These are phyloP conservation scores for Mormyrops attenuatus DNA, from an alignment of 2,797 vertebrate genomes.

Conservation along the genomic window DNA sequence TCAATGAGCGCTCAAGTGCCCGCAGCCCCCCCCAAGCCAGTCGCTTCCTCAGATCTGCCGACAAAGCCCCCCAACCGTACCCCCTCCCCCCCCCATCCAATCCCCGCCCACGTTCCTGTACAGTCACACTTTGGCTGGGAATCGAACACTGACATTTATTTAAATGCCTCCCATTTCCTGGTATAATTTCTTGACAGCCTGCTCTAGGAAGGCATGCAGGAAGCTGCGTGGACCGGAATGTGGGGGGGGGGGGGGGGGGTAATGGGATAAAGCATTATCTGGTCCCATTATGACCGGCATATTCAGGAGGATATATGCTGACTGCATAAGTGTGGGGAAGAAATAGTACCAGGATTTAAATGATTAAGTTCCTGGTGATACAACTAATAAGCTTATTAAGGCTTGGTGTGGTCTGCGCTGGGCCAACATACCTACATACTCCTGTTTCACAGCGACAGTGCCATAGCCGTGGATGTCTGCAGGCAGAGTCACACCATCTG, in stretches of 20 bases:
- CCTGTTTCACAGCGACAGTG: neutral
- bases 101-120: neutral
- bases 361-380: neutral
- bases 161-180: neutral
- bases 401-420: neutral
- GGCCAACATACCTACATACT: neutral
- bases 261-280: conserved; percentile 15
- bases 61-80: neutral
- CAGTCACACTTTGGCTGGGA: neutral
- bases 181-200: neutral
- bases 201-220: neutral
- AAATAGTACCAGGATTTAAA: conserved; percentile 15
- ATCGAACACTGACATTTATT: neutral
- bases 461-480: neutral
- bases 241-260: neutral
- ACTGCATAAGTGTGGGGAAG: neutral
- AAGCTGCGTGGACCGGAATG: neutral
- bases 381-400: neutral
- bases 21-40: neutral
- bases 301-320: neutral
- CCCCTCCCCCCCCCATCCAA: neutral
- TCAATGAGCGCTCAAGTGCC: neutral
- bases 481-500: neutral
- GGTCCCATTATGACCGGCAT: neutral
- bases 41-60: neutral